Evolutionary conservation across 2,888 invertebrate species (phyloP).

Genomic region (Steromphala cineraria): DNA sequence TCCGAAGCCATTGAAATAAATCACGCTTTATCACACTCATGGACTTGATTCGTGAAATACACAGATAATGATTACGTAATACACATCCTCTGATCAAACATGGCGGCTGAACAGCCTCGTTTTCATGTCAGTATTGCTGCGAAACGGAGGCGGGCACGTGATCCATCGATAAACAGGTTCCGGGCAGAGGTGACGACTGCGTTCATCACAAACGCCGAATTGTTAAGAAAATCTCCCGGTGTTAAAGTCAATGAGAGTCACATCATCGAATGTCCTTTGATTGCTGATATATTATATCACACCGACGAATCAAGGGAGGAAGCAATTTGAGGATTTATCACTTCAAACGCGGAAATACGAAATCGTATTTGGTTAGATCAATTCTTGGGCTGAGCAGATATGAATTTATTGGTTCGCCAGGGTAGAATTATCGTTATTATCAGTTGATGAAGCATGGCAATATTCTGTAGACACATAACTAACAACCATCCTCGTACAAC

Average conservation of each 20-base stretch:
- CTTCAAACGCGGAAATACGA: background rate
- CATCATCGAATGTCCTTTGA: background rate
- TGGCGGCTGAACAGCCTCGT: background rate
- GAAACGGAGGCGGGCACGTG: background rate
- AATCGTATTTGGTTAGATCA: no score
- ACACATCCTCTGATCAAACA: background rate
- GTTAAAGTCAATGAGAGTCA: no score
- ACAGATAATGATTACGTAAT: slow-evolving; percentile 4
- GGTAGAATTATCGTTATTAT: no score
- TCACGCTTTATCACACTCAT: background rate
- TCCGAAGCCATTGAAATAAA: background rate
- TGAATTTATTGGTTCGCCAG: no score
- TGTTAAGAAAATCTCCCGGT: background rate
- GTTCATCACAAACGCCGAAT: background rate
- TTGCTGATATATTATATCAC: background rate
- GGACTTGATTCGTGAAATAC: background rate
- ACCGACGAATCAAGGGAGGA: background rate
- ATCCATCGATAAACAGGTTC: background rate
- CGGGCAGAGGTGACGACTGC: background rate
- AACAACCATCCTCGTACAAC: no score
- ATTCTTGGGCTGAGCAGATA: no score
- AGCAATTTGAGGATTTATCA: background rate
- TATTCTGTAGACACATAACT: no score
- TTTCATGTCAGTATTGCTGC: background rate
- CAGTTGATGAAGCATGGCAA: no score